Percentiles rank a stretch among this genome's conserved stretches.
These are phyloP conservation scores for Mesocricetus auratus DNA, from an alignment of 2,113 vertebrate genomes.

Conservation along the genomic window DNA sequence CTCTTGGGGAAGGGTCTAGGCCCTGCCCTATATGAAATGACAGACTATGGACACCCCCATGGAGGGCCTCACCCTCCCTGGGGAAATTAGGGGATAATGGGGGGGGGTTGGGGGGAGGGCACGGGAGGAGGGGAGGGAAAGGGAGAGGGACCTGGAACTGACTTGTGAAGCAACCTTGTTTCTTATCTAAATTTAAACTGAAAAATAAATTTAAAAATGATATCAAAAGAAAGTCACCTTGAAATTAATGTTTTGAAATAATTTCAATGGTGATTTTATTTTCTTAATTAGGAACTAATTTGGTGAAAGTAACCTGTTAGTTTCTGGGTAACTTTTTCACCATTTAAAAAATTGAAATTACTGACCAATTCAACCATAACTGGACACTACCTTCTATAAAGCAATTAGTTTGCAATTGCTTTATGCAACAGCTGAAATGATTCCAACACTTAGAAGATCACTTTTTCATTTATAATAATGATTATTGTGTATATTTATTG, in stretches of 20 bases:
- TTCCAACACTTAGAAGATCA: slow-evolving; percentile 4
- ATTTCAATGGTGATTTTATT: background rate
- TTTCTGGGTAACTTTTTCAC: background rate
- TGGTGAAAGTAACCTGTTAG: background rate
- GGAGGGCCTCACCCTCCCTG: too few species aligned
- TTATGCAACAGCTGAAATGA: background rate
- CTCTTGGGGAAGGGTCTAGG: too few species aligned
- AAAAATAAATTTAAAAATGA: too few species aligned
- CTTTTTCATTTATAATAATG: slow-evolving; percentile 4
- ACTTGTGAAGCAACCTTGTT: too few species aligned
- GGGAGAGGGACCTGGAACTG: too few species aligned
- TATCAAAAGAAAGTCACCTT: background rate
- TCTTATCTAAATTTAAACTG: too few species aligned
- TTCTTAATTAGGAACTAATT: background rate
- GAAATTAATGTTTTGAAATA: slow-evolving; percentile 26
- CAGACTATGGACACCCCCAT: too few species aligned
- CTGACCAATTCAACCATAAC: slow-evolving; percentile 11
- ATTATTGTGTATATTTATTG: background rate
- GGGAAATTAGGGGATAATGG: too few species aligned
- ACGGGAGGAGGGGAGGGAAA: too few species aligned
- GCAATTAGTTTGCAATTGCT: background rate
- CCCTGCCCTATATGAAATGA: too few species aligned
- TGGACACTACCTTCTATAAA: background rate
- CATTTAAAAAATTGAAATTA: slow-evolving; percentile 56
- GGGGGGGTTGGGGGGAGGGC: too few species aligned